Percentiles rank a stretch among this genome's conserved stretches.
Conservation (phyloP, 2,797 vertebrate species). For the Cephalopachus bancanus region DNA sequence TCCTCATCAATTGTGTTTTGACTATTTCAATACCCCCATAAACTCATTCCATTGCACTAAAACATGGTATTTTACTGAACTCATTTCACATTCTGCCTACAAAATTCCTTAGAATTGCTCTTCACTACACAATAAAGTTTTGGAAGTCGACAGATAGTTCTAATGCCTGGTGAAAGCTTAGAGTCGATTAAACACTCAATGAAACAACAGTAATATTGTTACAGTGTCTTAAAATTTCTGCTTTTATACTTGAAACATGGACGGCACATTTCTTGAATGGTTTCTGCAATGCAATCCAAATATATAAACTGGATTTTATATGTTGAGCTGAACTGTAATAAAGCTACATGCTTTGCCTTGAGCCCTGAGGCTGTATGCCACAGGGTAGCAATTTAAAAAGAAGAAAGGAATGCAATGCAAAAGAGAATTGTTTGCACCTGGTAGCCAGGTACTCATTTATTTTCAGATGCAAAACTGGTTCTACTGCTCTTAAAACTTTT, state of each 20-base stretch:
- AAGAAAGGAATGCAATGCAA: neutral
- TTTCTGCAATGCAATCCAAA: constrained; percentile 41
- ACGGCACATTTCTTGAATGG: constrained; percentile 39
- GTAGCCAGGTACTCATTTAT: neutral
- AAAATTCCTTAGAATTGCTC: constrained; percentile 16
- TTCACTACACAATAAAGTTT: constrained; percentile 21
- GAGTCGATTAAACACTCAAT: constrained; percentile 58
- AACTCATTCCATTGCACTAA: neutral
- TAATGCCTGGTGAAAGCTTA: constrained; percentile 18
- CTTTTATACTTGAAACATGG: constrained; percentile 29
- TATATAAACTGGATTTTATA: constrained; percentile 52
- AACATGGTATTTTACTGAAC: neutral
- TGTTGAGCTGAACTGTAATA: neutral
- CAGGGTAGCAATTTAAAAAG: neutral
- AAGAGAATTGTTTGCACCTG: neutral
- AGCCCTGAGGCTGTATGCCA: neutral
- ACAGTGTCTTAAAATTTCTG: constrained; percentile 39
- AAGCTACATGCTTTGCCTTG: constrained; percentile 11
- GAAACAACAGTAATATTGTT: constrained; percentile 46
- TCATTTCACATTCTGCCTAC: constrained; percentile 7
- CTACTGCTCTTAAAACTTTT: neutral
- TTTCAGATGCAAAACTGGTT: constrained; percentile 40
- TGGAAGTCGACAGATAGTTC: constrained; percentile 10
- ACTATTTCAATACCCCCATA: neutral
- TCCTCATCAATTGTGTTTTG: neutral